These are phyloP conservation scores for Pinna nobilis DNA, from an alignment of 1,140 invertebrate species.

Conservation along the genomic window DNA sequence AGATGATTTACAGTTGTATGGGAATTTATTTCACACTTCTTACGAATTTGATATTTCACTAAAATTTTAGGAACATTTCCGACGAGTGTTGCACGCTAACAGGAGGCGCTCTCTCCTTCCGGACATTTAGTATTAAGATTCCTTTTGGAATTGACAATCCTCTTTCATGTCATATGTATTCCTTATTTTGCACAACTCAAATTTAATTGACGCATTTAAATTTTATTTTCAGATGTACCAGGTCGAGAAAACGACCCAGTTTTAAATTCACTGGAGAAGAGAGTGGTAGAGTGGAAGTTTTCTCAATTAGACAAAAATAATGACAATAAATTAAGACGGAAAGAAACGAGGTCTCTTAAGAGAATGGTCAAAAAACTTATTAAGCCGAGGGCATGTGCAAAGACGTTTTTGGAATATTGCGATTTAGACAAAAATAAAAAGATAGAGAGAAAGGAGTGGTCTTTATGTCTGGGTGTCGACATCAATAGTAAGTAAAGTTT, in stretches of 20 bases:
- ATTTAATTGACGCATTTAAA: not conserved
- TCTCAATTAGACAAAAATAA: slow-evolving; percentile 84
- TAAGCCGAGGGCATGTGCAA: slow-evolving; percentile 90
- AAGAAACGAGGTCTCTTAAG: slow-evolving; percentile 87
- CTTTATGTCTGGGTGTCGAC: slow-evolving; percentile 84
- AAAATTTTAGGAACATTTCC: not conserved
- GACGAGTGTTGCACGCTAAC: not conserved
- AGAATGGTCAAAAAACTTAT: slow-evolving; percentile 89
- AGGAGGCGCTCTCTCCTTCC: not conserved
- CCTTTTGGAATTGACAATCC: not conserved
- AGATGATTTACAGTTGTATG: too few species aligned
- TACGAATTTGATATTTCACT: too few species aligned
- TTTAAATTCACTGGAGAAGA: slow-evolving; percentile 43
- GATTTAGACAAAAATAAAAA: slow-evolving; percentile 86
- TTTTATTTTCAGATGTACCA: not conserved
- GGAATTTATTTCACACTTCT: too few species aligned
- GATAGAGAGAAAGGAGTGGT: slow-evolving; percentile 87
- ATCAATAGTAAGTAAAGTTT: too few species aligned
- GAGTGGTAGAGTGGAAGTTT: slow-evolving; percentile 90
- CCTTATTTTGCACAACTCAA: not conserved
- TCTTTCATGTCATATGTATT: not conserved
- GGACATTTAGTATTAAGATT: not conserved
- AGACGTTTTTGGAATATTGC: slow-evolving; percentile 89
- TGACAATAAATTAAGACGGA: slow-evolving; percentile 84
- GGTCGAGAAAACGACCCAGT: not conserved